A percentile compares a stretch with the other conserved stretches of the same genome.
Evolutionary conservation across 2,113 vertebrate species (phyloP).

Genomic region (Arothron firmamentum): DNA sequence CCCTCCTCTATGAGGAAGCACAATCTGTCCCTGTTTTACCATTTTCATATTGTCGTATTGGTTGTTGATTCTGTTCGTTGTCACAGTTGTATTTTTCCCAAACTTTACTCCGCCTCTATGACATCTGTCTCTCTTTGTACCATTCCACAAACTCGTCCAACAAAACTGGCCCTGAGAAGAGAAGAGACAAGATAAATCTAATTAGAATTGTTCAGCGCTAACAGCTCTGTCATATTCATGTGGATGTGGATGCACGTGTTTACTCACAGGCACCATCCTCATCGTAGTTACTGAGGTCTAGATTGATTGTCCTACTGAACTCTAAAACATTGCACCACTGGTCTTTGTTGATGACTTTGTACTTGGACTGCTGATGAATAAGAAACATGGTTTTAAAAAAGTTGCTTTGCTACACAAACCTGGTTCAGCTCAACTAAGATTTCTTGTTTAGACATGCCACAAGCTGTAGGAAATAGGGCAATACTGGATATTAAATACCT

Average conservation of each 20-base stretch:
- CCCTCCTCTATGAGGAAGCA: conserved; percentile 52
- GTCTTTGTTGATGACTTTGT: conserved; percentile 99
- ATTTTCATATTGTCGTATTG: conserved; percentile 63
- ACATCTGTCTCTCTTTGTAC: conserved; percentile 99
- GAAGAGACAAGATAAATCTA: neutral
- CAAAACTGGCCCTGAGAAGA: conserved; percentile 92
- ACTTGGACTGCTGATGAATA: conserved; percentile 91
- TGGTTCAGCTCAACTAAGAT: neutral
- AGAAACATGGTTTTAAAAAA: conserved; percentile 15
- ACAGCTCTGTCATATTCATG: neutral
- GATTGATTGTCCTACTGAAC: conserved; percentile 98
- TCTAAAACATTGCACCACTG: conserved; percentile 99
- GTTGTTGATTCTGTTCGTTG: conserved; percentile 65
- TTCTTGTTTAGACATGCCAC: neutral
- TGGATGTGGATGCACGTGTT: neutral
- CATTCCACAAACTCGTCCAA: conserved; percentile 99
- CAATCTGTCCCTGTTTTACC: conserved; percentile 56
- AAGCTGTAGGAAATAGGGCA: neutral
- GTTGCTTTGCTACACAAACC: neutral
- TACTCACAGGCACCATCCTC: conserved; percentile 98
- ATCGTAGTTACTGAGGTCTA: conserved; percentile 99
- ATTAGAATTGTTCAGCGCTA: neutral
- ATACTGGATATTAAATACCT: conserved; percentile 74
- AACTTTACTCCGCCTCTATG: conserved; percentile 72
- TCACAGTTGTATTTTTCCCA: conserved; percentile 65